These are phyloP conservation scores for Tinea pellionella DNA, from an alignment of 2,888 invertebrate genomes.

Conservation along the genomic window DNA sequence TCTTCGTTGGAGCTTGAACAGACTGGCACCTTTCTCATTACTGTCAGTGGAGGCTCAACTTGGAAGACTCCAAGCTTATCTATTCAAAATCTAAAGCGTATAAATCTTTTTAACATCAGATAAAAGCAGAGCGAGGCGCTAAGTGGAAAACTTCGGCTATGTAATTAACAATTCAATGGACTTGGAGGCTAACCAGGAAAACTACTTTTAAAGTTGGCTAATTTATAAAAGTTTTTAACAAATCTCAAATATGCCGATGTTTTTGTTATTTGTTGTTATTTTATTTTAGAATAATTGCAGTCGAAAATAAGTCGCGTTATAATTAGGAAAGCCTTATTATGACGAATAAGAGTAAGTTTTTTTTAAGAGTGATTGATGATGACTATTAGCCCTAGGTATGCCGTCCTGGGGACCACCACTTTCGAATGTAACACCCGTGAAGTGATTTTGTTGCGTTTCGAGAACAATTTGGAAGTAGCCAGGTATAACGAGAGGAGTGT, in stretches of 20 bases:
- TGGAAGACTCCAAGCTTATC: conserved; percentile 21
- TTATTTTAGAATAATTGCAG: too few relatives aligned
- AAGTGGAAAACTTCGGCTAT: conserved; percentile 54
- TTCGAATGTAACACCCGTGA: too few relatives aligned
- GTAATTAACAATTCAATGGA: conserved; percentile 58
- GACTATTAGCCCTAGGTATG: too few relatives aligned
- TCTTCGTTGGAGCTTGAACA: background rate
- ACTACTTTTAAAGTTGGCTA: conserved; percentile 12
- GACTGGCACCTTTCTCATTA: background rate
- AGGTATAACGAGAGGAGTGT: too few relatives aligned
- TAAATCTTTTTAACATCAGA: conserved; percentile 45
- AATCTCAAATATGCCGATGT: conserved; percentile 1
- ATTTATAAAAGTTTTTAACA: conserved; percentile 6
- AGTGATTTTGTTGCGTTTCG: too few relatives aligned
- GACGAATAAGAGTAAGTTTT: too few relatives aligned
- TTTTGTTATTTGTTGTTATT: background rate
- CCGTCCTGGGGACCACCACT: too few relatives aligned
- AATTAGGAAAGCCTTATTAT: too few relatives aligned
- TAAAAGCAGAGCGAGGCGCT: conserved; percentile 41
- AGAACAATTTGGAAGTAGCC: too few relatives aligned
- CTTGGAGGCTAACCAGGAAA: conserved; percentile 30
- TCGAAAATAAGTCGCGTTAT: too few relatives aligned
- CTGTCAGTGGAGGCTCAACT: conserved; percentile 2
- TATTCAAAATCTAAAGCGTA: conserved; percentile 33
- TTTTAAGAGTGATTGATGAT: too few relatives aligned